Evolutionary conservation across 53 echinoderm and acorn worm genomes (phyloP).

Genomic region (Paracentrotus lividus): DNA sequence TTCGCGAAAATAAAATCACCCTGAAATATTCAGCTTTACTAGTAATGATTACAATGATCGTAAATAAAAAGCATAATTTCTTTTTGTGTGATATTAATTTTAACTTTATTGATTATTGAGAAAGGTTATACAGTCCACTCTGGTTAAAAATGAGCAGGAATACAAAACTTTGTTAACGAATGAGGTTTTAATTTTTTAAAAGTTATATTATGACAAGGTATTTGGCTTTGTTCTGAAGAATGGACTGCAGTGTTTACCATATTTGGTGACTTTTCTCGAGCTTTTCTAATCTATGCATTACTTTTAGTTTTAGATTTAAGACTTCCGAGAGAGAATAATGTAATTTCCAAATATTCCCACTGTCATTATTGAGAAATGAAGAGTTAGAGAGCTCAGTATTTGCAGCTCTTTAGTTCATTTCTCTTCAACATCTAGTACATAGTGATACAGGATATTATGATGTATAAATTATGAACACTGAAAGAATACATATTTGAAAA

Average conservation of each 20-base stretch:
- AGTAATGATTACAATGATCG: too few relatives aligned
- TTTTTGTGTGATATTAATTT: too few relatives aligned
- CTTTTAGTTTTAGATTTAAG: neutral
- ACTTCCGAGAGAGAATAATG: neutral
- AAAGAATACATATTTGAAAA: constrained; percentile 21
- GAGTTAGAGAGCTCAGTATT: neutral
- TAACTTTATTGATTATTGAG: too few relatives aligned
- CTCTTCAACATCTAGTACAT: neutral
- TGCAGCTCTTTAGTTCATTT: neutral
- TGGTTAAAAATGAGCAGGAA: too few relatives aligned
- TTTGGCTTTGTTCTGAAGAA: too few relatives aligned
- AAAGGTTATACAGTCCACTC: too few relatives aligned
- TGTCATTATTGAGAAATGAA: neutral
- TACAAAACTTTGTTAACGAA: too few relatives aligned
- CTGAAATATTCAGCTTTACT: too few relatives aligned
- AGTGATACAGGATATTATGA: neutral
- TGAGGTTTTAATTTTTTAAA: too few relatives aligned
- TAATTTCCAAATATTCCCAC: neutral
- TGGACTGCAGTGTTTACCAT: neutral
- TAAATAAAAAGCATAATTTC: too few relatives aligned
- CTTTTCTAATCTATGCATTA: constrained; percentile 1
- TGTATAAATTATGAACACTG: constrained; percentile 13
- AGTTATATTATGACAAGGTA: too few relatives aligned
- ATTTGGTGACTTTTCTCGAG: neutral
- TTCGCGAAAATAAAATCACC: too few relatives aligned